Base-by-base conservation (phyloP, 2,113 vertebrate species). In the Scophthalmus maximus region DNA sequence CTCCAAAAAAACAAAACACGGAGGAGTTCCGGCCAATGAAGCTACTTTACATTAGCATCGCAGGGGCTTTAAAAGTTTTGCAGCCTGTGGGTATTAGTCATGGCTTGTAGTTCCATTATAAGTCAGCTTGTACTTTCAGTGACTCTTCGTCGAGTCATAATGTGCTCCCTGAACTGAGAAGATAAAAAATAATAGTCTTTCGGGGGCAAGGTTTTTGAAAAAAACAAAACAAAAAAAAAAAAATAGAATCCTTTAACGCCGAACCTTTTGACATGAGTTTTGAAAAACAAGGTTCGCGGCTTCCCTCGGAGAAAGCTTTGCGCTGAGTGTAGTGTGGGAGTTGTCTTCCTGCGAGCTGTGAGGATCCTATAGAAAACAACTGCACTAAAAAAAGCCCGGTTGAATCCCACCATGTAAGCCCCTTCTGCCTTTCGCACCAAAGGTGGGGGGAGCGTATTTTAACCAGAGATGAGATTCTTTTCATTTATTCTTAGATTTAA, bases 151-250 rank as follows among this genome's bases (percentile, higher is more conserved):
- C 68, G 38, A 83, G 85, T 85, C 88, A 89, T 92, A 91, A 91
- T 92, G 90, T 90, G 85, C 86, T 92, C 92, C 82, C 85, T 92
- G 78, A 89, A 88, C 87, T 90, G 90, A 90, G 78, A 88, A 92
- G 90, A 93, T 93, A 89, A 93, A 92, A 93, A 91, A 91, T 92
- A 91, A 93, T 83, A 90, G 84, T 92, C 87, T 91, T 90, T 81
- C 76, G 81, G 82, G 81, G 82, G 73, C 90, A 69, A 83, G 73
- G 78, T 86, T 84, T 76, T 71, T 67, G 72, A 14, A 50, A 15
- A 23, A 50, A 25, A 8, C 20, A 22, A 15, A 26, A 40, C 26
- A 25, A 42, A 68, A 59, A 76, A 70, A 78, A 66, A 25, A 49
- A 73, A 58, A 79, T 70, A n/a, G 73, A 67, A 81, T 50, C 69